Conservation (phyloP, 2,113 vertebrate genomes). For the Mirza zaza region DNA sequence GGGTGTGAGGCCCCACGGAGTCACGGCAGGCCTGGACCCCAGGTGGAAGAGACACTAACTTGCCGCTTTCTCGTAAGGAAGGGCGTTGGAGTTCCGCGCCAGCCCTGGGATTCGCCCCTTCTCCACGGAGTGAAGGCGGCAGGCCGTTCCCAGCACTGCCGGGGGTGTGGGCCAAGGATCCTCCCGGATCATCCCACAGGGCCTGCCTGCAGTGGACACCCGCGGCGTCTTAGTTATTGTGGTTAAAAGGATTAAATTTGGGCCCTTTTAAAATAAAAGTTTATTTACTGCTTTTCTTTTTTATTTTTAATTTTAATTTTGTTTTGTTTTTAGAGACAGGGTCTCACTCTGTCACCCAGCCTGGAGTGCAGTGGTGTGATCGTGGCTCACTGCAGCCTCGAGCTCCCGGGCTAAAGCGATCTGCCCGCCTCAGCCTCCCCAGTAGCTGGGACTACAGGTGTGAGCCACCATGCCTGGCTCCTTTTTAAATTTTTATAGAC, state of each 20-base stretch:
- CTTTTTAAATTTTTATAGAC: no score
- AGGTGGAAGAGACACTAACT: not conserved
- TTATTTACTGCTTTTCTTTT: not conserved
- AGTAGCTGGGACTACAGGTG: no score
- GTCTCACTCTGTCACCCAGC: no score
- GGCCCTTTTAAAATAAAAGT: not conserved
- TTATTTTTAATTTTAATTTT: no score
- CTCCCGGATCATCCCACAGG: fast-evolving
- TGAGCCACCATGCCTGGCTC: no score
- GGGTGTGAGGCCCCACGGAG: fast-evolving
- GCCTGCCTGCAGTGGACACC: fast-evolving
- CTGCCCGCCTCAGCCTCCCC: no score
- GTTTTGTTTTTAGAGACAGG: no score
- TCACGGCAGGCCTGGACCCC: not conserved
- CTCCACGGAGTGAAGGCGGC: no score
- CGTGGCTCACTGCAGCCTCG: no score
- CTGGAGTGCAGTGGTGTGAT: no score
- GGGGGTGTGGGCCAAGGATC: not conserved
- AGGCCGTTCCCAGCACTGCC: no score
- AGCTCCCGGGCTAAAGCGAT: no score
- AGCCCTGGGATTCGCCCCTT: not conserved
- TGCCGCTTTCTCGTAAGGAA: not conserved
- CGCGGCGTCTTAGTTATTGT: not conserved
- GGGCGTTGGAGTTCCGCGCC: not conserved
- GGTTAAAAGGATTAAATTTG: not conserved